phyloP scores from a whole-genome alignment of 2,113 vertebrate genomes.

The Raphicerus campestris region DNA sequence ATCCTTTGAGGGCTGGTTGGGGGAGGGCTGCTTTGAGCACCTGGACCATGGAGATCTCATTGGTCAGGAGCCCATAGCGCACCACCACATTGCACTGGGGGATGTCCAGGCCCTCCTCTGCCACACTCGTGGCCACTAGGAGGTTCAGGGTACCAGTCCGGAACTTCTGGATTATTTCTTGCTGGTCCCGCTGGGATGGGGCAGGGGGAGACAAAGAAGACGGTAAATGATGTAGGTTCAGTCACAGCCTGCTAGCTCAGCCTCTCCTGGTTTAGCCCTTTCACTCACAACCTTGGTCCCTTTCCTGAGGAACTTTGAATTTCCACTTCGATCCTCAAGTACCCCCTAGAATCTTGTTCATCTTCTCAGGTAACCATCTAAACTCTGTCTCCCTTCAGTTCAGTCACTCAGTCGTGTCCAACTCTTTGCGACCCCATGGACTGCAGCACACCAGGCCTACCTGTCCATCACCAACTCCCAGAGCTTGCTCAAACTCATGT shows the following conservation, averaged over 20 bases:
- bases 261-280: not conserved
- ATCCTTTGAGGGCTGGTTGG: not conserved
- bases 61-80: conserved; percentile 94
- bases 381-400: not conserved
- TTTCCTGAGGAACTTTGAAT: not conserved
- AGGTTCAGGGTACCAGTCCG: conserved; percentile 85
- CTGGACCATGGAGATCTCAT: conserved; percentile 93
- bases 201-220: rapidly evolving
- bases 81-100: conserved; percentile 91
- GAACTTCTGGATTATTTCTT: conserved; percentile 85
- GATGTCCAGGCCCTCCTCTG: conserved; percentile 93
- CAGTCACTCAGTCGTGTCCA: not conserved
- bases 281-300: not conserved
- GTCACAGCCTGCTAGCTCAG: not conserved
- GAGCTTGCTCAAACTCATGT: not conserved
- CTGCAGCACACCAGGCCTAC: not conserved
- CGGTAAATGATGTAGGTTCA: not conserved
- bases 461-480: not conserved
- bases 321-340: not conserved
- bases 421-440: not conserved
- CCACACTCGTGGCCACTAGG: conserved; percentile 93
- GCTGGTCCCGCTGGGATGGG: conserved; percentile 80
- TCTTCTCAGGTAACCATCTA: not conserved
- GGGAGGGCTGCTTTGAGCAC: conserved; percentile 42
- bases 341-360: not conserved